Base-by-base conservation (phyloP, 2,888 invertebrate genomes). In the Tipula helvola region DNA sequence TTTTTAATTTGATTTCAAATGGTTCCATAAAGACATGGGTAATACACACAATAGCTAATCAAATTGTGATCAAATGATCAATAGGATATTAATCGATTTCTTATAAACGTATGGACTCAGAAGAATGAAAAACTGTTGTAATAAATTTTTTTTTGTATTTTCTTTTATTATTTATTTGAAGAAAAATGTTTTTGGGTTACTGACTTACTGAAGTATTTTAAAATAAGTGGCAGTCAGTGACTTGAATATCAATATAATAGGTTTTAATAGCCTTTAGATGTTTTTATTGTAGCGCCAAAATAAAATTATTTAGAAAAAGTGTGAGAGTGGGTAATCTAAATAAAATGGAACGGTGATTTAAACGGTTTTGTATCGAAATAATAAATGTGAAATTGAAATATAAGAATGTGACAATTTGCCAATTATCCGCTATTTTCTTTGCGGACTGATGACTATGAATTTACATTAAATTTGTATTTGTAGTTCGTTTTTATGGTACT, bases 1-100 rank as follows among this genome's bases (percentile, higher is more conserved):
- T 16, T 57, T 71, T 71, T 71, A 71, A 71, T 71, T 71, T 71
- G 71, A 71, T 71, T 71, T 71, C 71, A 71, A 71, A 71, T 71
- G 71, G 71, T 71, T 28, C 10, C 71, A 71, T 52, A 71, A 71
- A 71, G 28, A 71, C 71, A 71, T 71, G 28, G 71, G 71, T 28
- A 71, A 71, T 71, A 71, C 71, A 71, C 71, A 71, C 71, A 71
- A 71, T 71, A 71, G 71, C 71, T 71, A 71, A 71, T 71, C 71
- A 71, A 71, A 71, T 71, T 71, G 71, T 71, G 71, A 71, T 71
- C 71, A 71, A 71, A 71, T 71, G 71, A 71, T 71, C 71, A 71
- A 71, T 71, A 71, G 71, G 71, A 71, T 71, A 71, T 71, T 71
- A 71, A 71, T 71, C 71, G 71, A 71, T 71, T 71, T 71, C 71